phyloP scores from a whole-genome alignment of 2,113 vertebrate genomes.

The Dolichotis patagonum region DNA sequence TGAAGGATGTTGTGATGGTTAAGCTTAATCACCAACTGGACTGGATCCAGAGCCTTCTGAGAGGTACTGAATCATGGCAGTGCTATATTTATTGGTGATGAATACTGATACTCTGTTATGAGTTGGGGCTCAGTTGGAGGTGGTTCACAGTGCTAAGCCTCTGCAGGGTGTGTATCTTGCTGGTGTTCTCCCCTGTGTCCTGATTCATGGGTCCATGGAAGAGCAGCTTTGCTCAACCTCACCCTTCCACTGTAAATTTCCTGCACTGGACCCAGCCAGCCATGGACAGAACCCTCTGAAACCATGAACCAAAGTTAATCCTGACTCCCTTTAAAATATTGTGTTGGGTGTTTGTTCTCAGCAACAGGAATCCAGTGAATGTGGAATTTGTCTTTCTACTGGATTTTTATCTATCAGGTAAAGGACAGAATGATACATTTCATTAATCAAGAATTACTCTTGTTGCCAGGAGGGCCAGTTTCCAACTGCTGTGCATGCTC shows the following conservation, averaged over 20 bases:
- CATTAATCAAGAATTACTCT: background rate
- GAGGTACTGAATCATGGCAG: background rate
- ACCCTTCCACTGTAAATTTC: background rate
- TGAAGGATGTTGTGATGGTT: background rate
- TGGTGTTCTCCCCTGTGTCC: background rate
- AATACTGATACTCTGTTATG: background rate
- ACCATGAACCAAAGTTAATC: background rate
- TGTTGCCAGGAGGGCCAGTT: background rate
- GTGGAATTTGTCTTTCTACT: background rate
- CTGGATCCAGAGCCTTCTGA: background rate
- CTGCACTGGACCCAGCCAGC: background rate
- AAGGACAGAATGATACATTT: background rate
- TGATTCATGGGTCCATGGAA: background rate
- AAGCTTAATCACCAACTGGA: background rate
- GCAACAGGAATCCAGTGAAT: background rate
- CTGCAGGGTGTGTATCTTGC: background rate
- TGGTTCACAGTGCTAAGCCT: background rate
- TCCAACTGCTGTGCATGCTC: background rate
- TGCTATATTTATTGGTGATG: too few species aligned
- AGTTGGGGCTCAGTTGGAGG: background rate
- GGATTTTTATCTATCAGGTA: background rate
- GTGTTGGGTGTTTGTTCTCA: background rate
- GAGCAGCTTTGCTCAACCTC: background rate
- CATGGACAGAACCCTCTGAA: background rate
- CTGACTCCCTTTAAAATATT: too few species aligned